Evolutionary conservation across 2,888 invertebrate species (phyloP).

Genomic region (Stramonita haemastoma): DNA sequence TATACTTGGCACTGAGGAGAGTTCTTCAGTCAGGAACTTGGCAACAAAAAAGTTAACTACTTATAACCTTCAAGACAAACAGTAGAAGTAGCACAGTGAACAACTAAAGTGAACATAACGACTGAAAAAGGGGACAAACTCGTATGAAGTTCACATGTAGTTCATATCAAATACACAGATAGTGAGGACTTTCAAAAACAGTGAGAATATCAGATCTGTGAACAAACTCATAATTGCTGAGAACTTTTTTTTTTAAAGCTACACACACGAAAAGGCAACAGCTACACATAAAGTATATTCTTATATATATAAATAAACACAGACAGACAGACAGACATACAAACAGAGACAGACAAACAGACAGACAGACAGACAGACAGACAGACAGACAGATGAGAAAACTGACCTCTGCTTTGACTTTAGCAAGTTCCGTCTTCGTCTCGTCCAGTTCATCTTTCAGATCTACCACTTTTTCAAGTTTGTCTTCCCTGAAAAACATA

Average conservation of each 20-base stretch:
- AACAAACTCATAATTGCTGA: too few species aligned
- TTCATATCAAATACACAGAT: background rate
- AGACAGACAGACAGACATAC: too few species aligned
- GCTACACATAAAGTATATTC: background rate
- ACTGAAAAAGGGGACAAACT: too few species aligned
- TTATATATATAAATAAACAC: too few species aligned
- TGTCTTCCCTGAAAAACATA: constrained; percentile 84
- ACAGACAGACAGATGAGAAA: background rate
- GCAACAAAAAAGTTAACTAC: background rate
- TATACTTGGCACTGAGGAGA: background rate
- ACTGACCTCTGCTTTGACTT: constrained; percentile 81
- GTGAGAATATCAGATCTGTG: too few species aligned
- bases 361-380: too few species aligned
- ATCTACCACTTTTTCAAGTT: constrained; percentile 91
- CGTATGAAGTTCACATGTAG: background rate
- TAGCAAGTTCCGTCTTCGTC: constrained; percentile 85
- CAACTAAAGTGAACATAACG: too few species aligned
- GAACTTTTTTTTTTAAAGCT: background rate
- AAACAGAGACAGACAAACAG: too few species aligned
- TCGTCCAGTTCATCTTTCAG: constrained; percentile 93
- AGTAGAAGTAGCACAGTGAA: too few species aligned
- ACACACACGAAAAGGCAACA: background rate
- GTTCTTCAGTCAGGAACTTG: background rate
- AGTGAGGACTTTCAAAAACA: background rate
- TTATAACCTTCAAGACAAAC: background rate